phyloP scores from a whole-genome alignment of 2,113 vertebrate genomes.

The Platanista minor region DNA sequence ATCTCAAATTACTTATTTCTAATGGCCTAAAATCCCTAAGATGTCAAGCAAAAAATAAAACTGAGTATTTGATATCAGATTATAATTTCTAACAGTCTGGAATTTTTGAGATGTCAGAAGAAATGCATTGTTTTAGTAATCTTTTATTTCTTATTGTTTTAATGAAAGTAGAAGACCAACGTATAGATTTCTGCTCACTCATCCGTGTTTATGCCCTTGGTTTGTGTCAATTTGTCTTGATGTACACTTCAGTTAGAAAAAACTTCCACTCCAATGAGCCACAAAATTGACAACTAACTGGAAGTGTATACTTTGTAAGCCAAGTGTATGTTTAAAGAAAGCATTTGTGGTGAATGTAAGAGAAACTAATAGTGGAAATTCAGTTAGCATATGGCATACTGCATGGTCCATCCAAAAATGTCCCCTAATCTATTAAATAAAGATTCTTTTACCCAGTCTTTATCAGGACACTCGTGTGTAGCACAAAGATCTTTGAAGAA shows the following conservation, averaged over 20 bases:
- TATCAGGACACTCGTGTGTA: background rate
- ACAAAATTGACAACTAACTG: background rate
- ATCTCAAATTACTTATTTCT: background rate
- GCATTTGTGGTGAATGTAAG: background rate
- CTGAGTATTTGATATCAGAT: background rate
- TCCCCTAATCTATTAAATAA: background rate
- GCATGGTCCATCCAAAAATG: background rate
- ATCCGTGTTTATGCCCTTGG: background rate
- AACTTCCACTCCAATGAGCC: background rate
- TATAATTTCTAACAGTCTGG: background rate
- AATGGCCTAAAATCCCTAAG: background rate
- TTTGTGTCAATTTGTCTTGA: background rate
- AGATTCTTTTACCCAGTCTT: background rate
- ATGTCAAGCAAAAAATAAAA: background rate
- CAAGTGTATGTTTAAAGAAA: background rate
- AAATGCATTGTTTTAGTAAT: background rate
- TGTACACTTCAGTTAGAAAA: background rate
- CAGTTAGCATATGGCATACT: background rate
- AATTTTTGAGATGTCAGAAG: background rate
- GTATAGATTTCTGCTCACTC: background rate
- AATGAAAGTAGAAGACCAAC: background rate
- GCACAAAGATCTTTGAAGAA: background rate
- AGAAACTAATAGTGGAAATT: background rate
- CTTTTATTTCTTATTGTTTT: background rate
- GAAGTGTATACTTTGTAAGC: background rate